Percentiles rank a stretch among this genome's conserved stretches.
Conservation (phyloP, 2,797 vertebrate species). For the Ceryle rudis region DNA sequence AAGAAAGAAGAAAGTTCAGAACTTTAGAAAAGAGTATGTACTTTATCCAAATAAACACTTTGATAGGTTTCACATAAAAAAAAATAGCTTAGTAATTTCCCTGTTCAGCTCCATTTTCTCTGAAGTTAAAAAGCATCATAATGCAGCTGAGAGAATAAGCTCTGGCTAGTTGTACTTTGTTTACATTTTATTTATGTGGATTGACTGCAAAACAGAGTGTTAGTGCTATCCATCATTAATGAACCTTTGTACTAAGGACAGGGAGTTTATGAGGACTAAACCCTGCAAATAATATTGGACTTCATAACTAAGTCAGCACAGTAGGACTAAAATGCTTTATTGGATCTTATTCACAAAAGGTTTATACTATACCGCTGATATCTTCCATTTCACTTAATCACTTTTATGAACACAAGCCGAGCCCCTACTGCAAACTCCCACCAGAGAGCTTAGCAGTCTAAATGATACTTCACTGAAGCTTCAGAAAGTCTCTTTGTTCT, state of each 20-base stretch:
- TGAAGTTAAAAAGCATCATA: constrained; percentile 19
- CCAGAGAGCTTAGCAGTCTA: constrained; percentile 1
- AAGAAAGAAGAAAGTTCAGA: neutral
- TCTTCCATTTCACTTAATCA: constrained; percentile 18
- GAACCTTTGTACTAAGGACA: neutral
- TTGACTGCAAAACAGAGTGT: neutral
- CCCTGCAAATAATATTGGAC: neutral
- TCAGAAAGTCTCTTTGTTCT: constrained; percentile 44
- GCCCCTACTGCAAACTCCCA: neutral
- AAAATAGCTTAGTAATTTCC: neutral
- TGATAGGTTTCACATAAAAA: neutral
- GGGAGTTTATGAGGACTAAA: constrained; percentile 20
- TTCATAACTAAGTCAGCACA: constrained; percentile 5
- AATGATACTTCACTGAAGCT: neutral
- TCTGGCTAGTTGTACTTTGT: neutral
- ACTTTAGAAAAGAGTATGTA: neutral
- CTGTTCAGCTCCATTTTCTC: neutral
- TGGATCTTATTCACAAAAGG: constrained; percentile 23
- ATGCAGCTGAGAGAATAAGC: neutral
- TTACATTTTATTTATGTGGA: neutral
- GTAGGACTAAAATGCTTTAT: constrained; percentile 17
- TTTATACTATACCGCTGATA: neutral
- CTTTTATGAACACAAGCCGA: neutral
- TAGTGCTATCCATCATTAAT: neutral
- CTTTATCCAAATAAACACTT: neutral